Conservation (phyloP, 2,113 vertebrate genomes). For the Phaethon lepturus region DNA sequence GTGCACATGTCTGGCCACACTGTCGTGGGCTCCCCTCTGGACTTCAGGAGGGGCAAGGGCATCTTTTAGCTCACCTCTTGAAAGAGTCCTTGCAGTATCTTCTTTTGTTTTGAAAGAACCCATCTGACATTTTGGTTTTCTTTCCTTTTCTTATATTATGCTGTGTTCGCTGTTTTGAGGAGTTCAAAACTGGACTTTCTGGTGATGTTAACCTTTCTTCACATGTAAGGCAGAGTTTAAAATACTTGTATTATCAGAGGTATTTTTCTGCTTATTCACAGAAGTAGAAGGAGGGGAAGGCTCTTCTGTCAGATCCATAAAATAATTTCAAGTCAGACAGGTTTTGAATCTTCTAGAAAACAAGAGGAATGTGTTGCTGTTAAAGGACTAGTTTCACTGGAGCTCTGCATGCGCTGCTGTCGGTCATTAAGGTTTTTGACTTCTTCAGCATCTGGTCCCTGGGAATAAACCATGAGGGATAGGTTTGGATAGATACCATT, state of each 20-base stretch:
- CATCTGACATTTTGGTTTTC: background rate
- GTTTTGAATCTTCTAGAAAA: slow-evolving; percentile 16
- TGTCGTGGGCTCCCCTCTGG: background rate
- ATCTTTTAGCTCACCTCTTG: background rate
- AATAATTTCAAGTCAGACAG: background rate
- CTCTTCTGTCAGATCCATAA: background rate
- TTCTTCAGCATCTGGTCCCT: background rate
- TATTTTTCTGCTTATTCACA: background rate
- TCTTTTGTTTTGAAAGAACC: background rate
- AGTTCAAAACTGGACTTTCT: background rate
- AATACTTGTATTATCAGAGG: background rate
- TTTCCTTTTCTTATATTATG: background rate
- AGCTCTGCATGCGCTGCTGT: background rate
- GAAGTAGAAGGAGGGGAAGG: background rate
- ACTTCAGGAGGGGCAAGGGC: background rate
- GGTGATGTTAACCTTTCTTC: background rate
- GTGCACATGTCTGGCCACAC: fast-evolving
- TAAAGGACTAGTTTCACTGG: background rate
- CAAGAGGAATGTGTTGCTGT: background rate
- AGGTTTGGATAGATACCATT: background rate
- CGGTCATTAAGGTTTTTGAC: background rate
- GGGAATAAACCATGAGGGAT: background rate
- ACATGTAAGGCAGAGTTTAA: background rate
- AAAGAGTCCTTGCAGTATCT: background rate
- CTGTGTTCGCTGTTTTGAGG: background rate